Base-by-base conservation (phyloP, 2,797 vertebrate genomes). In the Platyrinchus mystaceus region DNA sequence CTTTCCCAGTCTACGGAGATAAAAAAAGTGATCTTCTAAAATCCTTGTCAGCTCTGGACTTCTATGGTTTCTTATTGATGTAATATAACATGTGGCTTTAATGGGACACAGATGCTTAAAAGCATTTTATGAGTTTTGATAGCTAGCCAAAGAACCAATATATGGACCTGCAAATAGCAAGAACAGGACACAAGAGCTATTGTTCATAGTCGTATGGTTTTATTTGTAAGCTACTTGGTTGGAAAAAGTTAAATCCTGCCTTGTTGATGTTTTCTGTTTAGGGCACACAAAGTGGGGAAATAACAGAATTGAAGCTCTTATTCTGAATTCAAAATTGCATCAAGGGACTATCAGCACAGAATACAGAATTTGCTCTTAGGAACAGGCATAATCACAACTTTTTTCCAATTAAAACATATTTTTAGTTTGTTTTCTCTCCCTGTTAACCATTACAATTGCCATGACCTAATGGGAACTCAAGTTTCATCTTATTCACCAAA, bases 31-130 rank as follows among this genome's bases (percentile, higher is more conserved):
- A 70, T 84, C 39, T 64, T 87, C 84, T 75, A 86, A 94, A 94
- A 94, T 44, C 55, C 23, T 32, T 59, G 39, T 86, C 47, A 79
- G 81, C 52, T 79, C 77, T 63, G 63, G 66, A 86, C 55, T 78
- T 94, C 85, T 37, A 18, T 73, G 76, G 32, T 73, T 96, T 63
- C 62, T 84, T 91, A 88, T 23, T 95, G 87, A 93, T 94, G 77
- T 52, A 95, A 86, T 89, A 52, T n/a, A 94, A 90, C 96, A 96
- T 95, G 91, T 95, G 95, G 90, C 77, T 88, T 93, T 96, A 96
- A 96, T 96, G 74, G 77, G 83, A 95, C 44, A 59, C 96, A 96
- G 91, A 80, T 96, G 96, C 90, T 59, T 95, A 84, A 96, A 94
- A 95, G 85, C 88, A 82, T 90, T 96, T 95, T 95, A 93, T 23